Conservation (phyloP, 2,888 invertebrate species). For the Adineta ricciae region DNA sequence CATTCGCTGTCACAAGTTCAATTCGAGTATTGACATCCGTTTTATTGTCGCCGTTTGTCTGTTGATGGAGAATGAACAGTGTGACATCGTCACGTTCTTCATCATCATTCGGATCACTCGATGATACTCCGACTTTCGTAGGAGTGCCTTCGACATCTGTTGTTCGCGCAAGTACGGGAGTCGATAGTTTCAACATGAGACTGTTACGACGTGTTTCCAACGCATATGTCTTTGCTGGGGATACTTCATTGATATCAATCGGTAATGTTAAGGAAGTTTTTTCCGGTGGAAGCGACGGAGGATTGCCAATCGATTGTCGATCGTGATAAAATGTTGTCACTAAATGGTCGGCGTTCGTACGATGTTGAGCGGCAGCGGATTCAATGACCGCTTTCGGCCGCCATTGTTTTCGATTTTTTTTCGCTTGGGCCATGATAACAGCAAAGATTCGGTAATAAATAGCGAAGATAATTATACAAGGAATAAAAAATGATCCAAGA, state of each 20-base stretch:
- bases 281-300: not conserved
- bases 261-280: not conserved
- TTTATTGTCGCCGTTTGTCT: not conserved
- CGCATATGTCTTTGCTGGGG: not conserved
- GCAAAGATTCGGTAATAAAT: slow-evolving; percentile 93
- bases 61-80: not conserved
- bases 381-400: not conserved
- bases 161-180: not conserved
- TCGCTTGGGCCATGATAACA: slow-evolving; percentile 56
- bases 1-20: not conserved
- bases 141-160: too few species aligned
- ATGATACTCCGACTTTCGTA: not conserved
- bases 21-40: not conserved
- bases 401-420: slow-evolving; percentile 20
- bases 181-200: not conserved
- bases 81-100: slow-evolving; percentile 5
- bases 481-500: slow-evolving; percentile 93
- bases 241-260: not conserved
- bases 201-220: not conserved
- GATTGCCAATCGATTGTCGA: not conserved
- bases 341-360: not conserved
- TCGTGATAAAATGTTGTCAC: not conserved
- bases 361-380: slow-evolving; percentile 5
- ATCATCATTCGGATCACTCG: not conserved
- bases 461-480: slow-evolving; percentile 84